Base-by-base conservation (phyloP, 2,888 invertebrate species). In the Marronus borbonicus region DNA sequence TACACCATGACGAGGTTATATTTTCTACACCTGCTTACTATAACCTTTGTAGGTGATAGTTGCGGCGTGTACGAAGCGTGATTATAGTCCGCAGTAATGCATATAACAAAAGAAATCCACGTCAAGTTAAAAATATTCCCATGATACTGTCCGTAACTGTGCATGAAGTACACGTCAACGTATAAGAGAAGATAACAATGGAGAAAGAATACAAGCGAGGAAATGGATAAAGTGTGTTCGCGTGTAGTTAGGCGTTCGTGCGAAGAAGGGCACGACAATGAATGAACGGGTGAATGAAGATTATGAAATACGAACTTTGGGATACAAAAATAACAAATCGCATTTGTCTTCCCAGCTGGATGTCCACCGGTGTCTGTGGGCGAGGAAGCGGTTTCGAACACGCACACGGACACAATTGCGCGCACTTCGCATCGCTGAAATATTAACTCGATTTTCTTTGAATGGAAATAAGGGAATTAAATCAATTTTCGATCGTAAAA, bases 341-440 rank as follows among this genome's bases (percentile, higher is more conserved):
- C 83, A 84, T 83, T 84, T 83, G 83, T 83, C 83, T 83, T 82
- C 84, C 78, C 84, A 83, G 84, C 80, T 83, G 84, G 84, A 82
- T 81, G 81, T 82, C 81, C 69, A 78, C 72, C 79, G 60, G 78
- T 28, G 77, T 80, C 81, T 76, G 81, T 83, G 81, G 83, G 83
- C 83, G 83, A 82, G 79, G 76, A 78, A 80, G 78, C 78, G 72
- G 76, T 78, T 78, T 70, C 70, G 69, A 70, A 81, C 80, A 80
- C 80, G 81, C 82, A 81, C 78, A 80, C 77, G 77, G 69, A 81
- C 69, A 72, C 62, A 78, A 72, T 74, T 68, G 77, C 39, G 72
- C 60, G 60, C 44, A 44, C 72, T 74, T 60, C 49, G 39, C 62
- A 44, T 60, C 77, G 64, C 76, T 80, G 78, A 78, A 78, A 81